Percentiles rank a stretch among this genome's conserved stretches.
phyloP scores from a whole-genome alignment of 2,888 invertebrate species.

The Dermolepida albohirtum region DNA sequence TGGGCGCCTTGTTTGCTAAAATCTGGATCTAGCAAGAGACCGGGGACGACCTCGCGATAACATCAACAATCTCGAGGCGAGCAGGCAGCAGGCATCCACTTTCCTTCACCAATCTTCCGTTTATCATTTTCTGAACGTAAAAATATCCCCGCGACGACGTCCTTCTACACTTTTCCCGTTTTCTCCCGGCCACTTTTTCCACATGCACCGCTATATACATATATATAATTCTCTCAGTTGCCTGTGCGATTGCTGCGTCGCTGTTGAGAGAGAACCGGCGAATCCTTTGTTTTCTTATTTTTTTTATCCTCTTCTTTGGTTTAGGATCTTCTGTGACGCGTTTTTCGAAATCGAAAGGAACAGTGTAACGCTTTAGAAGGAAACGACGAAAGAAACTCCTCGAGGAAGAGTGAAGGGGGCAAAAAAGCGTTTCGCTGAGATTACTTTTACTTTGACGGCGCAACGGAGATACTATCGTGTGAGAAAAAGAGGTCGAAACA shows the following conservation, averaged over 20 bases:
- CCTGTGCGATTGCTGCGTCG: background rate
- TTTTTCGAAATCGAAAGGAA: slow-evolving; percentile 1
- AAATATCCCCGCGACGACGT: slow-evolving; percentile 48
- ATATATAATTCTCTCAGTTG: slow-evolving; percentile 15
- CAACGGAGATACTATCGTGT: slow-evolving; percentile 11
- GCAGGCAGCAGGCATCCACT: background rate
- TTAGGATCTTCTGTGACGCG: too few species aligned
- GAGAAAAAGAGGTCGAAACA: background rate
- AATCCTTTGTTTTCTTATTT: slow-evolving; percentile 11
- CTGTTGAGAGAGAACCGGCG: too few species aligned
- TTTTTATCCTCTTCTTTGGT: background rate
- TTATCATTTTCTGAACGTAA: slow-evolving; percentile 63
- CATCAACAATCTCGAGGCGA: slow-evolving; percentile 63
- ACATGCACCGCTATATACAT: background rate
- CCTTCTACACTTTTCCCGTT: slow-evolving; percentile 22
- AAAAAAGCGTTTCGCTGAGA: slow-evolving; percentile 28
- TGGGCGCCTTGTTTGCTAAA: slow-evolving; percentile 61
- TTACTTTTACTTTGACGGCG: slow-evolving; percentile 34
- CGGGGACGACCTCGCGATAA: slow-evolving; percentile 54
- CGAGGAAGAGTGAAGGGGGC: background rate
- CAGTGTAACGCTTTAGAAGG: background rate
- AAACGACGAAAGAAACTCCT: background rate
- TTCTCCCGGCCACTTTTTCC: slow-evolving; percentile 1
- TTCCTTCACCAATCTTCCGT: slow-evolving; percentile 43
- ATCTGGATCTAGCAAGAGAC: slow-evolving; percentile 59